Conservation (phyloP, 2,113 vertebrate species). For the Tupaia chinensis region DNA sequence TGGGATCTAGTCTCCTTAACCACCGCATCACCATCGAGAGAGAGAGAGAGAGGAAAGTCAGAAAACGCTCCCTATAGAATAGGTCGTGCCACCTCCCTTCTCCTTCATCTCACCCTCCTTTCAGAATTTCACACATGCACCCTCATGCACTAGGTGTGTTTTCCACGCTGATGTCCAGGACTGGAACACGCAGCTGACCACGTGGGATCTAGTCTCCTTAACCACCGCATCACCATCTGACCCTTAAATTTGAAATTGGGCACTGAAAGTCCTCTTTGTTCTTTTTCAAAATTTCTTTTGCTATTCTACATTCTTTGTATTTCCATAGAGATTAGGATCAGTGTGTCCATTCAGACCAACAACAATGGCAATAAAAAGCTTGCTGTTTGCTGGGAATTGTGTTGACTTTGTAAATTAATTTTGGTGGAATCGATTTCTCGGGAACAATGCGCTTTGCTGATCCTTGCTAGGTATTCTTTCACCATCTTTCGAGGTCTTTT, state of each 20-base stretch:
- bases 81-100: too few relatives aligned
- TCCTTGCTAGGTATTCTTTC: not conserved
- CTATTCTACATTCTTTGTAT: not conserved
- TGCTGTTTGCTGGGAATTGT: not conserved
- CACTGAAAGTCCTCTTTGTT: not conserved
- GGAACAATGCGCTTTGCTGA: not conserved
- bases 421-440: not conserved
- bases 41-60: too few relatives aligned
- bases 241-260: not conserved
- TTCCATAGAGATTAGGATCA: not conserved
- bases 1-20: too few relatives aligned
- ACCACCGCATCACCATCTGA: too few relatives aligned
- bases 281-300: not conserved
- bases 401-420: not conserved
- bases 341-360: not conserved
- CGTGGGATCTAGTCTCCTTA: too few relatives aligned
- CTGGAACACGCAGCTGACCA: too few relatives aligned
- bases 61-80: too few relatives aligned
- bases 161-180: too few relatives aligned
- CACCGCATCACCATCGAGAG: too few relatives aligned
- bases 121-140: too few relatives aligned
- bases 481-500: not conserved
- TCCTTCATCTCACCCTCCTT: too few relatives aligned
- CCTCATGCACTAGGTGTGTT: too few relatives aligned
- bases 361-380: not conserved